These are phyloP conservation scores for Fissipunctia ypsillon DNA, from an alignment of 2,888 invertebrate species.

Conservation along the genomic window DNA sequence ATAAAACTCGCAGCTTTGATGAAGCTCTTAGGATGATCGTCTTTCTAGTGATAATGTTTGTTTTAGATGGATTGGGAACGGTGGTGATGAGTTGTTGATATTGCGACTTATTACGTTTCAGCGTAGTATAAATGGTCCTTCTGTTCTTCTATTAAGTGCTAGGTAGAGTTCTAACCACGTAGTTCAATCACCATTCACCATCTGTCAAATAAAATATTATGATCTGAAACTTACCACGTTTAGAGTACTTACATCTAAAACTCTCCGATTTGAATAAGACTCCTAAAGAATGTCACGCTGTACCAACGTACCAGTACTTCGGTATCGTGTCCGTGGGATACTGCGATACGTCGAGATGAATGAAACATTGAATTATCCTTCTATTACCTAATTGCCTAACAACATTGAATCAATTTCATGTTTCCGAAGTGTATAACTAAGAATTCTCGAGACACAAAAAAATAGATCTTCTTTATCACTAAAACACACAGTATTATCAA, in stretches of 20 bases:
- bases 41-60: conserved; percentile 13
- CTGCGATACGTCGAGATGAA: not conserved
- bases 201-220: not conserved
- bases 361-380: not conserved
- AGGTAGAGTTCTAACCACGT: not conserved
- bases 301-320: not conserved
- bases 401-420: not conserved
- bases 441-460: not conserved
- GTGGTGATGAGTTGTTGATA: not conserved
- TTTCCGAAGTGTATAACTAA: not conserved
- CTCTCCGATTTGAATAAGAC: not conserved
- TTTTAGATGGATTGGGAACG: conserved; percentile 12
- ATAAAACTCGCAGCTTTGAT: conserved; percentile 59
- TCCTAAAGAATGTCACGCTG: not conserved
- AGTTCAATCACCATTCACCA: not conserved
- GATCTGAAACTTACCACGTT: not conserved
- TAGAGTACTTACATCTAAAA: not conserved
- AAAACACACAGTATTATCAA: not conserved
- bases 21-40: conserved; percentile 50
- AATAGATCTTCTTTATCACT: not conserved
- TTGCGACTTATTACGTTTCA: not conserved
- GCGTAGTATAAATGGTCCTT: not conserved
- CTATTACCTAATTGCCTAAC: no score
- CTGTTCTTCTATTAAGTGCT: not conserved
- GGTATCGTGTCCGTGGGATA: not conserved